A percentile compares a stretch with the other conserved stretches of the same genome.
Evolutionary conservation across 2,888 invertebrate genomes (phyloP).

Genomic region (Mythimna pallens): DNA sequence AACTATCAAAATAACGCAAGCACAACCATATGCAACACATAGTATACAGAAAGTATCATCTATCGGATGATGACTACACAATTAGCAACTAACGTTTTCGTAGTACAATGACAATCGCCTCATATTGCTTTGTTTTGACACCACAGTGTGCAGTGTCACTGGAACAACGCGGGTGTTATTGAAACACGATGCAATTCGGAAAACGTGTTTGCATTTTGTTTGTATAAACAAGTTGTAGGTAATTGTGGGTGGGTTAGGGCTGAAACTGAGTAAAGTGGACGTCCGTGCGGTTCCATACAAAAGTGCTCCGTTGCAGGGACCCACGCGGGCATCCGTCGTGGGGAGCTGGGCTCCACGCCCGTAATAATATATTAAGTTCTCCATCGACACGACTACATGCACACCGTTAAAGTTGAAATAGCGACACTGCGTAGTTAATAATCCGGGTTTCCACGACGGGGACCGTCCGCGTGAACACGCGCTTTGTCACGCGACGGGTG

Average conservation of each 20-base stretch:
- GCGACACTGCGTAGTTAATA: too few species aligned
- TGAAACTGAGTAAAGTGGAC: too few species aligned
- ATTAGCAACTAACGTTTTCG: constrained; percentile 45
- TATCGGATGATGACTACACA: constrained; percentile 33
- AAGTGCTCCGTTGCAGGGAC: too few species aligned
- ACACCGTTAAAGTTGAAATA: too few species aligned
- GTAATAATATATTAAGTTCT: too few species aligned
- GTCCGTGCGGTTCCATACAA: too few species aligned
- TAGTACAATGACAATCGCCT: constrained; percentile 50
- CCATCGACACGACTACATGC: too few species aligned
- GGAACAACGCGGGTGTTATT: constrained; percentile 57
- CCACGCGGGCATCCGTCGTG: too few species aligned
- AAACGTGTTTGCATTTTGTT: constrained; percentile 50
- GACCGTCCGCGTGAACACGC: too few species aligned
- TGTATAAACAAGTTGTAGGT: constrained; percentile 31
- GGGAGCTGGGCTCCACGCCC: too few species aligned
- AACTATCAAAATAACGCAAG: neutral
- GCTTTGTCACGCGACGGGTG: too few species aligned
- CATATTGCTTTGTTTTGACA: constrained; percentile 59
- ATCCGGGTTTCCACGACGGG: too few species aligned
- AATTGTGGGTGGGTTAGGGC: constrained; percentile 13
- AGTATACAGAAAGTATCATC: constrained; percentile 37
- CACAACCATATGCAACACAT: neutral
- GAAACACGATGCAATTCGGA: constrained; percentile 62
- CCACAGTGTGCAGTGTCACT: constrained; percentile 18